Evolutionary conservation across 2,797 vertebrate species (phyloP).

Genomic region (Peromyscus attwateri): DNA sequence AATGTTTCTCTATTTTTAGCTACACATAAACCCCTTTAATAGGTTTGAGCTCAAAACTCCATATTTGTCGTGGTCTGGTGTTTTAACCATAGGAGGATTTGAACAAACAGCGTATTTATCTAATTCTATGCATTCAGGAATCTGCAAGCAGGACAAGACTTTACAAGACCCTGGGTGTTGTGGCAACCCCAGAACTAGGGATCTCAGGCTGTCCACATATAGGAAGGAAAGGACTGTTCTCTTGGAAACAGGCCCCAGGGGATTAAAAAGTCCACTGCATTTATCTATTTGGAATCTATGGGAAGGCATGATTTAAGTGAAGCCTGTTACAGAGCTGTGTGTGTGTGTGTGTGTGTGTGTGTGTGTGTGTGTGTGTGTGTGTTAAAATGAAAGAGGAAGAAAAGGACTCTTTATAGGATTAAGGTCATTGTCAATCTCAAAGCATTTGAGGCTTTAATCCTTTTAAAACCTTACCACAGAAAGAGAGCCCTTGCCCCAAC

Average conservation of each 20-base stretch:
- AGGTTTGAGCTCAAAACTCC: slow-evolving; percentile 73
- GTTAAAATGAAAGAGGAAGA: not conserved
- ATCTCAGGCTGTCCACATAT: not conserved
- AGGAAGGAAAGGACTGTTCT: not conserved
- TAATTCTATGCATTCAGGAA: not conserved
- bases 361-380: not conserved
- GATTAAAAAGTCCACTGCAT: not conserved
- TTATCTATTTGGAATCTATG: not conserved
- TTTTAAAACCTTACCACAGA: not conserved
- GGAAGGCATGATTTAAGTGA: not conserved
- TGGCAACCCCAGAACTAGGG: not conserved
- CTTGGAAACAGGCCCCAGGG: not conserved
- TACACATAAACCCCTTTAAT: slow-evolving; percentile 81
- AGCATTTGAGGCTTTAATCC: not conserved
- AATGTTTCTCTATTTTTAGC: slow-evolving; percentile 84
- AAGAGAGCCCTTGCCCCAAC: not conserved
- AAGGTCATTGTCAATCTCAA: not conserved
- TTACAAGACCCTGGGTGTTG: not conserved
- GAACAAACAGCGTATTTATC: slow-evolving; percentile 47
- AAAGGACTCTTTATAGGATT: not conserved
- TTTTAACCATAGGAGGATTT: slow-evolving; percentile 58
- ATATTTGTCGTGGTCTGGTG: slow-evolving; percentile 77
- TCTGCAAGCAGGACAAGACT: not conserved
- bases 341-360: not conserved
- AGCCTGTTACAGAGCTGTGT: not conserved